Evolutionary conservation across 2,113 vertebrate species (phyloP).

Genomic region (Cygnus atratus): DNA sequence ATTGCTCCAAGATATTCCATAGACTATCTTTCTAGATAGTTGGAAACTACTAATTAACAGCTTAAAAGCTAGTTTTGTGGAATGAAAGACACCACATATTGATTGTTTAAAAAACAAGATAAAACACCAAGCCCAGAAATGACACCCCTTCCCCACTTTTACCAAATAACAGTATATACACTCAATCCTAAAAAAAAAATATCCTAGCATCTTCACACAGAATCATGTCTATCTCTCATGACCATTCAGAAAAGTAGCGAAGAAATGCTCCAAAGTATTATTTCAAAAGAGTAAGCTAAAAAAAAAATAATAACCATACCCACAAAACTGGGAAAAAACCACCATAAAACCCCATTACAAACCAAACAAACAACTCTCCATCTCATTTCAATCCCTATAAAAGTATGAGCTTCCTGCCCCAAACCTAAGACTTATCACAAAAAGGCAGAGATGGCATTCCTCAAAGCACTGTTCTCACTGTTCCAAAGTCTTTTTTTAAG

Average conservation of each 20-base stretch:
- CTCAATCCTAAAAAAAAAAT: neutral
- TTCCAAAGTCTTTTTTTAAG: neutral
- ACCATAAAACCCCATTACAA: neutral
- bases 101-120: neutral
- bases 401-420: neutral
- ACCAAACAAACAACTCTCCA: no score
- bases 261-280: neutral
- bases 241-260: neutral
- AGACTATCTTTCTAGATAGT: neutral
- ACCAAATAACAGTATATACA: neutral
- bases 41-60: neutral
- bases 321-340: no score
- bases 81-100: rapidly evolving
- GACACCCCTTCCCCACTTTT: neutral
- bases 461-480: neutral
- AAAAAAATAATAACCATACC: neutral
- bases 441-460: neutral
- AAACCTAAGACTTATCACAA: neutral
- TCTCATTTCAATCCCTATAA: neutral
- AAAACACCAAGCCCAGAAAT: no score
- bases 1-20: rapidly evolving
- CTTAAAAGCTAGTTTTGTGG: neutral
- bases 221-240: no score
- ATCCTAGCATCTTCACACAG: neutral
- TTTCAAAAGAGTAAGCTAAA: neutral